These are phyloP conservation scores for Ciconia nigra DNA, from an alignment of 2,797 vertebrate species.

Conservation along the genomic window DNA sequence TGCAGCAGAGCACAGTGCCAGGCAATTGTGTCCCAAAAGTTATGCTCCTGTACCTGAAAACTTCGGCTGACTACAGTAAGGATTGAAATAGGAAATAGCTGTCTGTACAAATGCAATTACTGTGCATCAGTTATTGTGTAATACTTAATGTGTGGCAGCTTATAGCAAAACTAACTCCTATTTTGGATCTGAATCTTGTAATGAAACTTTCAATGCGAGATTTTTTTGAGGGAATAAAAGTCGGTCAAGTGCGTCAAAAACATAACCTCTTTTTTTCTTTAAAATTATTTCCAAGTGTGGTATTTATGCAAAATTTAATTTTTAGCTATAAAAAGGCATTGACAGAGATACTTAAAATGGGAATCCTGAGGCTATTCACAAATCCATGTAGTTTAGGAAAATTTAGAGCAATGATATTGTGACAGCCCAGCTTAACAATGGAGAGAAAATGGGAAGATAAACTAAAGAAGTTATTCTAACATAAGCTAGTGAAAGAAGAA, in stretches of 20 bases:
- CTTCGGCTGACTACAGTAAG: neutral
- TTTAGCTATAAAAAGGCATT: neutral
- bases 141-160: neutral
- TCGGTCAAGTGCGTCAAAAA: neutral
- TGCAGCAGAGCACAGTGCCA: neutral
- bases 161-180: neutral
- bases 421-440: neutral
- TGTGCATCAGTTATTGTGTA: neutral
- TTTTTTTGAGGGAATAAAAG: neutral
- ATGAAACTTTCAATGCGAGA: neutral
- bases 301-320: neutral
- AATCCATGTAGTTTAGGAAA: neutral
- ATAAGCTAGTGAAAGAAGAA: neutral
- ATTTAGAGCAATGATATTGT: neutral
- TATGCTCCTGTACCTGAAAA: neutral
- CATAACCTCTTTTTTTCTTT: neutral
- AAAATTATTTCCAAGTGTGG: neutral
- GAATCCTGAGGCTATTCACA: neutral
- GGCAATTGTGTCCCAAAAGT: fast-evolving
- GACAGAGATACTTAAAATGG: neutral
- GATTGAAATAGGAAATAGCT: neutral
- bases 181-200: neutral
- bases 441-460: neutral
- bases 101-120: fast-evolving
- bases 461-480: neutral